phyloP scores from a whole-genome alignment of 2,888 invertebrate genomes.

The Sipha maydis region DNA sequence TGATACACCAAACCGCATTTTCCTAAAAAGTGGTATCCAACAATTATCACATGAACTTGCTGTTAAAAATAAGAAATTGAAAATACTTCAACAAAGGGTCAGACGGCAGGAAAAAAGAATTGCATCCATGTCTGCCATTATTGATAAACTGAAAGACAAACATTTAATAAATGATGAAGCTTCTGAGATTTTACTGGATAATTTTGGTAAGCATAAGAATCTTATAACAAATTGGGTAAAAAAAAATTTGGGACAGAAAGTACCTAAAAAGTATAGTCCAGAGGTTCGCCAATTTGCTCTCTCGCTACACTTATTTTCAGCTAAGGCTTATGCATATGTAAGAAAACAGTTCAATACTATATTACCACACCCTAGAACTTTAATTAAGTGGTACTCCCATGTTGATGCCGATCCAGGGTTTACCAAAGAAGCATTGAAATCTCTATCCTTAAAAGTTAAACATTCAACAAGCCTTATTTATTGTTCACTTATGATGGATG shows the following conservation, averaged over 20 bases:
- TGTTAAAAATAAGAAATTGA: constrained; percentile 11
- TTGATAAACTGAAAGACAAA: constrained; percentile 5
- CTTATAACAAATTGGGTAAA: neutral
- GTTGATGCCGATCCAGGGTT: neutral
- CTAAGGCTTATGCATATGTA: constrained; percentile 35
- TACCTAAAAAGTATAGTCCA: constrained; percentile 6
- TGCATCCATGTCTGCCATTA: neutral
- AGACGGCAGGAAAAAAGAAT: neutral
- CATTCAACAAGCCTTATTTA: no score
- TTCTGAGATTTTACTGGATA: neutral
- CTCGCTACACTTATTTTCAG: constrained; percentile 11
- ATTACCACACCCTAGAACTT: neutral
- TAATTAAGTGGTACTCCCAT: neutral
- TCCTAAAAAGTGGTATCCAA: constrained; percentile 2
- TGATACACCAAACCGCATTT: constrained; percentile 4
- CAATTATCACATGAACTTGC: neutral
- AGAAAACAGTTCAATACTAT: constrained; percentile 23
- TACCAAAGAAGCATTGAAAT: no score
- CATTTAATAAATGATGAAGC: neutral
- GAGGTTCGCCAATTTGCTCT: constrained; percentile 26
- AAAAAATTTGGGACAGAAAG: neutral
- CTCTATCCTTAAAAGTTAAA: no score
- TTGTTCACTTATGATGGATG: constrained; percentile 13
- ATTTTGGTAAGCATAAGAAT: constrained; percentile 8
- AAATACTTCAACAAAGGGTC: constrained; percentile 10